Evolutionary conservation across 2,888 invertebrate species (phyloP).

Genomic region (Marasmarcha lunaedactyla): DNA sequence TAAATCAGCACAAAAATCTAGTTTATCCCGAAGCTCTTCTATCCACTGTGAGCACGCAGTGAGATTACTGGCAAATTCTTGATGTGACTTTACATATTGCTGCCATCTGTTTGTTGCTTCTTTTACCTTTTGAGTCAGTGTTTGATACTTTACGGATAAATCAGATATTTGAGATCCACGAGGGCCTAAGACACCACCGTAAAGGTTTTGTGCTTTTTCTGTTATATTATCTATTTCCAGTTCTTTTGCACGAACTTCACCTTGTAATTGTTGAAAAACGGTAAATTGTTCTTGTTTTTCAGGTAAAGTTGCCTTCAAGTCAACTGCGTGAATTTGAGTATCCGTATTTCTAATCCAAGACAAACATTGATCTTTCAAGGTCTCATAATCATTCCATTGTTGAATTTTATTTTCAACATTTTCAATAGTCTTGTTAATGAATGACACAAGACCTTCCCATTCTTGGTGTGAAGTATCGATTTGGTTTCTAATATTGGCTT

Average conservation of each 20-base stretch:
- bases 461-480: constrained; percentile 90
- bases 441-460: constrained; percentile 86
- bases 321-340: constrained; percentile 87
- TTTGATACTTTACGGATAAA: constrained; percentile 91
- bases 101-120: constrained; percentile 93
- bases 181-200: constrained; percentile 78
- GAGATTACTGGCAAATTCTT: constrained; percentile 86
- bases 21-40: constrained; percentile 82
- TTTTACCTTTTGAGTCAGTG: constrained; percentile 90
- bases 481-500: constrained; percentile 87
- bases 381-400: constrained; percentile 94
- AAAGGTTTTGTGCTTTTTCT: constrained; percentile 88
- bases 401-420: constrained; percentile 84
- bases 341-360: constrained; percentile 91
- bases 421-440: constrained; percentile 82
- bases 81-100: constrained; percentile 88
- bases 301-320: constrained; percentile 82
- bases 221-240: constrained; percentile 93
- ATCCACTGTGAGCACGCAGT: constrained; percentile 88
- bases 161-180: constrained; percentile 89
- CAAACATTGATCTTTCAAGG: constrained; percentile 85
- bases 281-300: constrained; percentile 91
- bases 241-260: constrained; percentile 90
- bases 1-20: constrained; percentile 89
- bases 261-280: constrained; percentile 81